These are phyloP conservation scores for Neuroterus valhalla DNA, from an alignment of 1,140 invertebrate species.

Conservation along the genomic window DNA sequence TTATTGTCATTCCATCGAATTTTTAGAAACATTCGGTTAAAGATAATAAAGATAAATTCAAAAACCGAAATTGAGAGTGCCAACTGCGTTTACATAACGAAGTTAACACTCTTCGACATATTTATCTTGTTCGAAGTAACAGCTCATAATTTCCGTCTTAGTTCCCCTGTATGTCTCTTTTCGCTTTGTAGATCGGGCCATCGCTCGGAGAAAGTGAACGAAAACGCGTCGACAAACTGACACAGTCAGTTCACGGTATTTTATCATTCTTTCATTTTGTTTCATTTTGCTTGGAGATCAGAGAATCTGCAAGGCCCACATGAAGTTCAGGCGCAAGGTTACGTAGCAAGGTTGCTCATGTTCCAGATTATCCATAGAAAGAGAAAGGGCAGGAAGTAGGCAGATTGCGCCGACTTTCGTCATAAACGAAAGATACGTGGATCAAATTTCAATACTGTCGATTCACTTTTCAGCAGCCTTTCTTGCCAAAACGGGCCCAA, in stretches of 20 bases:
- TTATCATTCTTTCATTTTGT: slow-evolving; percentile 47
- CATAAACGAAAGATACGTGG: slow-evolving; percentile 33
- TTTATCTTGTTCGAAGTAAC: background rate
- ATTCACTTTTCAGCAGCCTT: slow-evolving; percentile 36
- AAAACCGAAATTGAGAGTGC: no score
- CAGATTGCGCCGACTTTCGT: slow-evolving; percentile 31
- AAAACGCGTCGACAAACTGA: slow-evolving; percentile 51
- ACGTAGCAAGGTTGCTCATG: slow-evolving; percentile 60
- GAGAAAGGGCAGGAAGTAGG: slow-evolving; percentile 26
- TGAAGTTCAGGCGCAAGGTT: slow-evolving; percentile 68
- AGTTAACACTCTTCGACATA: background rate
- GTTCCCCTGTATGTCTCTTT: background rate
- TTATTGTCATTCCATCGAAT: no score
- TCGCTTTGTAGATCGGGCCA: slow-evolving; percentile 36
- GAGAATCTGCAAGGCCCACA: slow-evolving; percentile 26
- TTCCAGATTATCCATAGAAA: slow-evolving; percentile 27
- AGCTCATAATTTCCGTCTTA: slow-evolving; percentile 2
- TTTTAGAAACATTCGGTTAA: no score
- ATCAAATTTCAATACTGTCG: slow-evolving; percentile 26
- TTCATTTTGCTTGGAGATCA: slow-evolving; percentile 33
- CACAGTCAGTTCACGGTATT: slow-evolving; percentile 36
- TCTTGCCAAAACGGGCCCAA: no score
- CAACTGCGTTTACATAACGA: background rate
- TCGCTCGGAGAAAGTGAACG: slow-evolving; percentile 71
- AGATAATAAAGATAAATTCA: no score